A percentile compares a stretch with the other conserved stretches of the same genome.
phyloP scores from a whole-genome alignment of 2,797 vertebrate species.

The Diplodus puntazzo region DNA sequence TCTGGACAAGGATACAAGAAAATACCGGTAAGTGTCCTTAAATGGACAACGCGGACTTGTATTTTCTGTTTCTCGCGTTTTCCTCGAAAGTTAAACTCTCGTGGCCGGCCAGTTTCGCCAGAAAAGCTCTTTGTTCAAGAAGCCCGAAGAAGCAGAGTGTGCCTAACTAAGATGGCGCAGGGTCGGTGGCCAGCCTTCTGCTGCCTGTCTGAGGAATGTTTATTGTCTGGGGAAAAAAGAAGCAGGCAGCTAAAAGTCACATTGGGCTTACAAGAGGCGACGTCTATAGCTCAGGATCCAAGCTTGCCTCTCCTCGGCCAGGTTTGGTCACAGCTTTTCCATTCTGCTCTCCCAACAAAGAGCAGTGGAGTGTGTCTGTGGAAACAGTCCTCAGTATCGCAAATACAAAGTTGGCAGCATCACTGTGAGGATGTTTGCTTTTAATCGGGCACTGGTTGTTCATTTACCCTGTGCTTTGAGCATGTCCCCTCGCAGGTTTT shows the following conservation, averaged over 20 bases:
- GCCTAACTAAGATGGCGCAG: conserved; percentile 89
- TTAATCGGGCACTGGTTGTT: conserved; percentile 26
- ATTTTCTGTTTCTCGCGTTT: neutral
- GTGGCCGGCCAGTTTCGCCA: conserved; percentile 6
- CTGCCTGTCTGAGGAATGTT: conserved; percentile 82
- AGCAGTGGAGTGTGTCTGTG: conserved; percentile 10
- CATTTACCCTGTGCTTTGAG: conserved; percentile 29
- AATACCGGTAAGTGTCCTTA: conserved; percentile 73
- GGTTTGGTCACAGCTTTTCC: conserved; percentile 11
- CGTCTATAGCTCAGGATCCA: conserved; percentile 3
- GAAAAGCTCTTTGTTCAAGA: conserved; percentile 84
- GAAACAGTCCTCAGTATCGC: conserved; percentile 25
- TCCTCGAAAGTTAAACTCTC: conserved; percentile 21
- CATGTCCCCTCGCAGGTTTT: neutral
- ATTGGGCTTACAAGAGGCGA: conserved; percentile 12
- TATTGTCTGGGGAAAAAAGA: conserved; percentile 71
- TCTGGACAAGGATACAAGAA: conserved; percentile 77
- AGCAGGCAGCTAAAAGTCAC: conserved; percentile 56
- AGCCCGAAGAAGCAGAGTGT: conserved; percentile 76
- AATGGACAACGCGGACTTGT: rapidly evolving
- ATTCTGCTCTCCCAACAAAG: conserved; percentile 36
- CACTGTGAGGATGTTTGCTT: conserved; percentile 38
- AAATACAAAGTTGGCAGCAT: conserved; percentile 72
- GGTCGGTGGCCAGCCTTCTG: conserved; percentile 80
- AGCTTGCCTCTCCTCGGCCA: neutral